These are phyloP conservation scores for Camelus bactrianus DNA, from an alignment of 2,113 vertebrate genomes.

Conservation along the genomic window DNA sequence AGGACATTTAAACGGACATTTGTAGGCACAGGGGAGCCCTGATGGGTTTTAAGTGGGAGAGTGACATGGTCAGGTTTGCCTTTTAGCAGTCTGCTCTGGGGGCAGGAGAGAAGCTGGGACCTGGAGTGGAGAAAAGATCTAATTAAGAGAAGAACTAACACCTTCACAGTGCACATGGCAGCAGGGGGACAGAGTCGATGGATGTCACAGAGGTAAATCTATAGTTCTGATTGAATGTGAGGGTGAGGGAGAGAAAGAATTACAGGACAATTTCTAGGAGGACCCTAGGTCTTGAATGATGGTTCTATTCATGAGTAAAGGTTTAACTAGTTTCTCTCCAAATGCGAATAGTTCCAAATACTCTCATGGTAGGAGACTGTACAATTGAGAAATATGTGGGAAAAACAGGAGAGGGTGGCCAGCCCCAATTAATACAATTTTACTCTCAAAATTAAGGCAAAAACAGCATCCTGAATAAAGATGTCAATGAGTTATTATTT, in stretches of 20 bases:
- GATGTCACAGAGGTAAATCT: not conserved
- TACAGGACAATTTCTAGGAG: not conserved
- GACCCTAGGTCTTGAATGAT: not conserved
- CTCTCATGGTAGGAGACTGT: not conserved
- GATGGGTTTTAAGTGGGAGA: not conserved
- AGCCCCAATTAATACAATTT: not conserved
- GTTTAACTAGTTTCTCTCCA: not conserved
- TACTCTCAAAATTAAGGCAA: conserved; percentile 16
- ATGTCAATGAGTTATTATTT: not conserved
- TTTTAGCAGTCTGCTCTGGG: not conserved
- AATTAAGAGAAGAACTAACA: not conserved
- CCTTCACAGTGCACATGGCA: not conserved
- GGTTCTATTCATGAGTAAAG: not conserved
- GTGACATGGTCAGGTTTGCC: not conserved
- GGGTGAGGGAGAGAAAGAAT: not conserved
- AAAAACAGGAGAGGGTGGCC: not conserved
- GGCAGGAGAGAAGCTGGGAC: not conserved
- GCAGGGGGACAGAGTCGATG: not conserved
- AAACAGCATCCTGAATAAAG: not conserved
- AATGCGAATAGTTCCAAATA: not conserved
- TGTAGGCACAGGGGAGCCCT: not conserved
- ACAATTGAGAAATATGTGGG: not conserved
- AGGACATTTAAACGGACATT: not conserved
- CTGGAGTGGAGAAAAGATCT: not conserved
- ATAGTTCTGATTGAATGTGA: not conserved